These are phyloP conservation scores for Hephaestus fuliginosus DNA, from an alignment of 2,797 vertebrate species.

Conservation along the genomic window DNA sequence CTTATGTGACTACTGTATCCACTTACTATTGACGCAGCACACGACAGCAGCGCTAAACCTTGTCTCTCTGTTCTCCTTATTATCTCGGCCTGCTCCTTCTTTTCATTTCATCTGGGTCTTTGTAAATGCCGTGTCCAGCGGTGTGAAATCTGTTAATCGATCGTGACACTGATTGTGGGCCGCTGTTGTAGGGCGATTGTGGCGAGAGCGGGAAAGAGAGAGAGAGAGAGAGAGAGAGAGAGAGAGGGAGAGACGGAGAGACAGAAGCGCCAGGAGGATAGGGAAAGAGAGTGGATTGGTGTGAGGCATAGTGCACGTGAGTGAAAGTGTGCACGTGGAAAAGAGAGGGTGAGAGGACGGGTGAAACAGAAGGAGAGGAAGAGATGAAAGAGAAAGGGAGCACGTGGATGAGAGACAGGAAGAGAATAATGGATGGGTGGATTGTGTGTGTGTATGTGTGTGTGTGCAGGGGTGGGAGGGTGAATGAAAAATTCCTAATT, in stretches of 20 bases:
- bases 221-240: background rate
- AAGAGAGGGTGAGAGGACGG: conserved; percentile 12
- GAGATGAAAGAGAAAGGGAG: conserved; percentile 50
- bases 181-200: conserved; percentile 21
- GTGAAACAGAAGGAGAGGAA: conserved; percentile 37
- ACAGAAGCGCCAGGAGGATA: background rate
- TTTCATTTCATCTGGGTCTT: conserved; percentile 56
- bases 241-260: background rate
- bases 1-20: conserved; percentile 21
- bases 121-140: conserved; percentile 53
- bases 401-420: conserved; percentile 42
- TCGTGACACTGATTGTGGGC: conserved; percentile 62
- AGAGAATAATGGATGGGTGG: conserved; percentile 36
- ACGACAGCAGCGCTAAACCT: conserved; percentile 15
- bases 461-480: background rate
- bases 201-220: background rate
- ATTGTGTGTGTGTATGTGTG: conserved; percentile 9
- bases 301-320: conserved; percentile 45
- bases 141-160: conserved; percentile 69
- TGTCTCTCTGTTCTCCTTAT: conserved; percentile 33
- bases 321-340: conserved; percentile 35
- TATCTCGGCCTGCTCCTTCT: conserved; percentile 26
- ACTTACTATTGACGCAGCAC: conserved; percentile 18
- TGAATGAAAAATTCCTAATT: conserved; percentile 69
- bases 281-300: conserved; percentile 30